A percentile compares a stretch with the other conserved stretches of the same genome.
Conservation (phyloP, 2,113 vertebrate genomes). For the Crotalus horridus region DNA sequence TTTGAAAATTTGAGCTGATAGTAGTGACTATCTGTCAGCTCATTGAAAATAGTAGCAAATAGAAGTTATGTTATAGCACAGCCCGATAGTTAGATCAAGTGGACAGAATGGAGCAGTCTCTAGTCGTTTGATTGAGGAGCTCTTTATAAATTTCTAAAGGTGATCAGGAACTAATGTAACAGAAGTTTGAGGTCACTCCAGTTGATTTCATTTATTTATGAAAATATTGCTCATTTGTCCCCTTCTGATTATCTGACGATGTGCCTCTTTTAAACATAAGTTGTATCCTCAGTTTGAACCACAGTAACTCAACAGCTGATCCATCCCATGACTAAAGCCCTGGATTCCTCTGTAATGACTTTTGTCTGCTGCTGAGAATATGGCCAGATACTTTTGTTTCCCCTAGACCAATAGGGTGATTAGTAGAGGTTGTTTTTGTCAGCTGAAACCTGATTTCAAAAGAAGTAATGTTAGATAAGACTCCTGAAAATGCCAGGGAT, state of each 20-base stretch:
- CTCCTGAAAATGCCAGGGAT: not conserved
- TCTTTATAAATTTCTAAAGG: not conserved
- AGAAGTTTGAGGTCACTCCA: not conserved
- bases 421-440: not conserved
- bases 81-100: not conserved
- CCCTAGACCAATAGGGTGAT: not conserved
- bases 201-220: not conserved
- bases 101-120: not conserved
- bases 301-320: not conserved
- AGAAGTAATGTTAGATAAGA: not conserved
- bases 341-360: not conserved
- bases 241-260: not conserved
- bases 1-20: not conserved
- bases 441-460: not conserved
- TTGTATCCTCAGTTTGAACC: not conserved
- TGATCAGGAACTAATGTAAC: not conserved
- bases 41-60: not conserved
- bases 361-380: not conserved
- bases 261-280: not conserved
- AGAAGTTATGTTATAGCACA: not conserved
- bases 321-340: no score
- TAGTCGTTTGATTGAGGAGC: not conserved
- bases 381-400: not conserved
- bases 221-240: not conserved
- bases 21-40: not conserved